Evolutionary conservation across 2,797 vertebrate species (phyloP).

Genomic region (Poecile montanus): DNA sequence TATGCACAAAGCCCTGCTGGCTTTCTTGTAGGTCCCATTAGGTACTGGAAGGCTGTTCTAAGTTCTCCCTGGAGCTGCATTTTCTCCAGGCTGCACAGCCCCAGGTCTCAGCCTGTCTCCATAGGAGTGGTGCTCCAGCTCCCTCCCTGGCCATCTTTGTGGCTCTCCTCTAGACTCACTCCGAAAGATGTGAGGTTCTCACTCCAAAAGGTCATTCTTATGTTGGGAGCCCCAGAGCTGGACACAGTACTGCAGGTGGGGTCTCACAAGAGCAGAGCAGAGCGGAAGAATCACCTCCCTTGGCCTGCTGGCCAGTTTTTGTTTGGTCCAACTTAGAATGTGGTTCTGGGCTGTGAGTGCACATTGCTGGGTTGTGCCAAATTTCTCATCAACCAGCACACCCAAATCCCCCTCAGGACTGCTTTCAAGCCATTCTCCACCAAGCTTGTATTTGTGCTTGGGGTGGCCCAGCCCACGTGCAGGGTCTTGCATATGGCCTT

Average conservation of each 20-base stretch:
- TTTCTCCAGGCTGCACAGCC: background rate
- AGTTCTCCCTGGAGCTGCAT: background rate
- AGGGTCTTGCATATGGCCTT: background rate
- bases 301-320: background rate
- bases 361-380: background rate
- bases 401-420: background rate
- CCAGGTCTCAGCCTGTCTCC: background rate
- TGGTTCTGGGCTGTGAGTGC: background rate
- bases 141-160: background rate
- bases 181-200: background rate
- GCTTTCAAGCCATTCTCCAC: background rate
- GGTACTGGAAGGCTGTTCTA: background rate
- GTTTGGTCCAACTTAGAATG: background rate
- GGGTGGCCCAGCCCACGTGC: background rate
- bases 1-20: background rate
- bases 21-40: background rate
- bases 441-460: background rate
- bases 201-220: background rate
- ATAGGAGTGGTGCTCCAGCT: background rate
- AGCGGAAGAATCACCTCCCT: accelerated
- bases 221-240: background rate
- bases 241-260: background rate
- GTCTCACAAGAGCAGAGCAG: background rate
- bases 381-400: background rate
- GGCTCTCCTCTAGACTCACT: background rate